Conservation (phyloP, 1,140 invertebrate genomes). For the Akabosia matsudoensis region DNA sequence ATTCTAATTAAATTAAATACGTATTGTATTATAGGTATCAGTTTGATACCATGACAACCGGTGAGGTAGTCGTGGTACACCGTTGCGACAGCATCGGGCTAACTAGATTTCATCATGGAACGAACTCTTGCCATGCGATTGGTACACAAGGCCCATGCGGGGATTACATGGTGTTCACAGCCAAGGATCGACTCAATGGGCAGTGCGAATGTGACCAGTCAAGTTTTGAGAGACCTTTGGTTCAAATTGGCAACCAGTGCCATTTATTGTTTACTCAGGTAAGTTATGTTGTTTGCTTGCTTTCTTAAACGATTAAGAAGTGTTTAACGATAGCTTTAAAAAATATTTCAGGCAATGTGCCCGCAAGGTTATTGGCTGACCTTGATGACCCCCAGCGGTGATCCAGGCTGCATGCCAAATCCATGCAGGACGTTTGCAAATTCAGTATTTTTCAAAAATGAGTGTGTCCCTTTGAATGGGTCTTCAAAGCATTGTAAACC, state of each 20-base stretch:
- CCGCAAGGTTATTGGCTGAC: not conserved
- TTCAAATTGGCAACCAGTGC: not conserved
- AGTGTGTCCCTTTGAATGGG: not conserved
- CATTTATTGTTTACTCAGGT: slow-evolving; percentile 12
- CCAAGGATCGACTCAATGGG: not conserved
- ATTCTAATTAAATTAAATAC: no score
- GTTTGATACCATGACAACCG: not conserved
- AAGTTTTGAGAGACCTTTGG: not conserved
- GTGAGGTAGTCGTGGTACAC: not conserved
- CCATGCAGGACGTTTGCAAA: not conserved
- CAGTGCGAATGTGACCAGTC: not conserved
- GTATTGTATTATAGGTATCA: not conserved
- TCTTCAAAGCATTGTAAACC: not conserved
- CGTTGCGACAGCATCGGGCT: not conserved
- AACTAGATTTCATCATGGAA: not conserved
- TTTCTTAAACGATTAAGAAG: no score
- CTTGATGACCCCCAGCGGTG: not conserved
- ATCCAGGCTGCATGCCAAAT: not conserved
- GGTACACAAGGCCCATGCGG: not conserved
- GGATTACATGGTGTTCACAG: not conserved
- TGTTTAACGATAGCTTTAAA: not conserved
- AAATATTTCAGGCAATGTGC: not conserved
- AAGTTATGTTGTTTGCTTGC: not conserved
- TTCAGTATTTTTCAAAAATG: not conserved
- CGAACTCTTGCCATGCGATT: not conserved